Percentiles rank a stretch among this genome's conserved stretches.
Evolutionary conservation across 2,797 vertebrate genomes (phyloP).

Genomic region (Oceanodroma leucorhoa): DNA sequence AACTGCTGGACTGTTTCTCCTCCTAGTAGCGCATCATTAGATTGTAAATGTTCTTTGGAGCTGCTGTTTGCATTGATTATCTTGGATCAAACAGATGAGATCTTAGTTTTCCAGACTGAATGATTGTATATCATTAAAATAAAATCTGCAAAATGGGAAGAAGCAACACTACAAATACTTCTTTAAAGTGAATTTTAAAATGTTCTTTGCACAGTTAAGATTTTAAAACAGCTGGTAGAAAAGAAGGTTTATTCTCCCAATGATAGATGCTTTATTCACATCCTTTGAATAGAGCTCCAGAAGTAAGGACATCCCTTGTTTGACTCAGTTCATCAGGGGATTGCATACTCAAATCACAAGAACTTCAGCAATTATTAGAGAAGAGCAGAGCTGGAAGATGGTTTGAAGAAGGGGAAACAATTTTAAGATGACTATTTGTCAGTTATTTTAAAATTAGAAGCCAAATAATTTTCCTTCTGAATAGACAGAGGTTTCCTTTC

Average conservation of each 20-base stretch:
- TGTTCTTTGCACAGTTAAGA: not conserved
- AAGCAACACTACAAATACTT: not conserved
- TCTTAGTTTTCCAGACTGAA: not conserved
- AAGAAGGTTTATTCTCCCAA: not conserved
- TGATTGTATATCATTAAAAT: not conserved
- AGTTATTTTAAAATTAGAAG: conserved; percentile 1
- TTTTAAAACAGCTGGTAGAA: conserved; percentile 13
- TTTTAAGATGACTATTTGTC: not conserved
- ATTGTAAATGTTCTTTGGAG: not conserved
- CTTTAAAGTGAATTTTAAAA: not conserved
- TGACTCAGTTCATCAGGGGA: not conserved
- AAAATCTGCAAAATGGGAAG: not conserved
- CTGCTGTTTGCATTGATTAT: not conserved
- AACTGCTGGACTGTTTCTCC: not conserved
- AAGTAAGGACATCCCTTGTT: not conserved
- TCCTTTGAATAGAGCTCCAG: conserved; percentile 1
- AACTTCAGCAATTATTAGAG: not conserved
- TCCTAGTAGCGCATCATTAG: not conserved
- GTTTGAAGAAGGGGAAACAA: not conserved
- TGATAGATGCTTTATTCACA: not conserved
- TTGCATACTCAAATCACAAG: not conserved
- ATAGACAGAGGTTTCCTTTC: not conserved
- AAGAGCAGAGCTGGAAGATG: not conserved
- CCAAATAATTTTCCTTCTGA: not conserved
- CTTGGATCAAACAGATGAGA: not conserved